Evolutionary conservation across 2,797 vertebrate genomes (phyloP), one percentile per base, ranked within the genome.

Genomic region (Rhinogobio ventralis): DNA sequence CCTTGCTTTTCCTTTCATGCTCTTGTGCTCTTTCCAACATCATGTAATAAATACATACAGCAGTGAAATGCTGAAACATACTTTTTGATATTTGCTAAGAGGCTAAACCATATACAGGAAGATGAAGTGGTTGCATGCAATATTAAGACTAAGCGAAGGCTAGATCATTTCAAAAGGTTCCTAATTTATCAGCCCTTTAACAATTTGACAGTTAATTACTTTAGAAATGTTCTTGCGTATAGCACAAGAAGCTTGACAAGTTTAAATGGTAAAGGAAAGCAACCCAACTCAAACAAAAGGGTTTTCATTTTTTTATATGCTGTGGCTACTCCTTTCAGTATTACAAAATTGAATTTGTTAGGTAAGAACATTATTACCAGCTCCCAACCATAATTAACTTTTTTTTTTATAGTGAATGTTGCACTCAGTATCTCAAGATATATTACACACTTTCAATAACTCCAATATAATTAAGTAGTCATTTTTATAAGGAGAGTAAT

Each of bases 401-500:
- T 81, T 82, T 82, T 82, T 86, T 81, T 88, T 78, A 84, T 84
- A 81, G 82, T 53, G 23, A 86, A 85, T 90, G 84, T 89, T 87
- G 86, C 86, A 89, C 88, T 91, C 79, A 87, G 90, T 91, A 88
- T 89, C 88, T 91, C 77, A 88, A 90, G 89, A 90, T 93, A 90
- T 89, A 93, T 92, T 90, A 89, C 87, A 88, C 86, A 89, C 89
- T 91, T 92, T 93, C 92, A 87, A 92, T 91, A 93, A 94, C 91
- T 92, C 87, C 90, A 94, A 92, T 92, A 92, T 93, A 94, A 94
- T 93, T 92, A 93, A 93, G 91, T 88, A 89, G 86, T 92, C 90
- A 91, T 94, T 95, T 94, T 92, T 91, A 93, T 86, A 92, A 91
- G 87, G 89, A 92, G 89, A 87, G 92, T 91, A 91, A 92, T 95